phyloP scores from a whole-genome alignment of 1,140 invertebrate species.

The Vanessa tameamea region DNA sequence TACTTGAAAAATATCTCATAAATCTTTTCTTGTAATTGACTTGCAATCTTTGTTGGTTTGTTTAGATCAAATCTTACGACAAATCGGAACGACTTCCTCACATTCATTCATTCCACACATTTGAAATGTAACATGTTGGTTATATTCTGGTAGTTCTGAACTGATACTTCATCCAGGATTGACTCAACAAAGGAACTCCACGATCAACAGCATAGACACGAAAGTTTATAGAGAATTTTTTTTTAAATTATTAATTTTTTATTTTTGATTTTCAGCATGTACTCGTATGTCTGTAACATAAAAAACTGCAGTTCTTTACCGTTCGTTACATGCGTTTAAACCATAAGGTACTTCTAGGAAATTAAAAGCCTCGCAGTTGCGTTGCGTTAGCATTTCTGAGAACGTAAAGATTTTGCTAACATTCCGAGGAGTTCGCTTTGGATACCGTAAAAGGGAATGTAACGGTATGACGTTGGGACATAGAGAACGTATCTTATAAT shows the following conservation, averaged over 20 bases:
- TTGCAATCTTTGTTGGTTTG: no score
- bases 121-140: no score
- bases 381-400: conserved; percentile 21
- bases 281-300: not conserved
- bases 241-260: no score
- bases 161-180: no score
- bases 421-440: conserved; percentile 18
- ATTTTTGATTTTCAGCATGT: no score
- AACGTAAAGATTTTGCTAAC: conserved; percentile 31
- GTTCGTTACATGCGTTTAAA: conserved; percentile 8
- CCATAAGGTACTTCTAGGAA: conserved; percentile 17
- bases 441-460: conserved; percentile 25
- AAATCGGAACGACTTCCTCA: not conserved
- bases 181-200: no score
- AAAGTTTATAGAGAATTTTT: no score
- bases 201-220: no score
- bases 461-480: conserved; percentile 25
- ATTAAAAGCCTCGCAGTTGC: conserved; percentile 22
- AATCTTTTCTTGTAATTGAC: no score
- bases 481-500: not conserved
- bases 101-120: no score
- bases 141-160: no score
- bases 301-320: conserved; percentile 5
- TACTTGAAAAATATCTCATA: no score
- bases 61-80: not conserved